Base-by-base conservation (phyloP, 2,113 vertebrate genomes). In the Phrynosoma platyrhinos region DNA sequence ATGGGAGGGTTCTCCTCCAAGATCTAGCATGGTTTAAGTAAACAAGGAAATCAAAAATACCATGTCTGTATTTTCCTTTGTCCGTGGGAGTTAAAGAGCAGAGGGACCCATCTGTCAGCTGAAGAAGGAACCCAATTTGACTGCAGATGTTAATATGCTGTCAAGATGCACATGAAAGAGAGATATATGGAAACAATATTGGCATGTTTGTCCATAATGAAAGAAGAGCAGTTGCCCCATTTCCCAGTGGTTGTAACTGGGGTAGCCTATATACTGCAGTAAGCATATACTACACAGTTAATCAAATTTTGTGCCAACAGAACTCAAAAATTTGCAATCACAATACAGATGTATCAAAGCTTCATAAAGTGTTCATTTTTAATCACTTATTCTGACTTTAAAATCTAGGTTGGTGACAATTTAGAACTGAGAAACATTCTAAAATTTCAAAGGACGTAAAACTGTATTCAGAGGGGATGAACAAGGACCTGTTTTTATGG, bases 271-370 rank as follows among this genome's bases (percentile, higher is more conserved):
- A 78, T 5, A 30, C 62, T 5, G 30, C 3, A 84, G 1, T 16
- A 64, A 32, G 9, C 83, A 84, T 7, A 3, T 40, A 77, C 25
- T 78, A 64, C 83, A 27, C 55, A 9, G 42, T 78, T 88, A 55
- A 13, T 64, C 64, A 9, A 90, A 92, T 92, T 93, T 90, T 96
- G 87, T 93, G 88, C 88, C 93, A 71, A 83, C 23, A 55, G 20
- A 94, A 95, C 89, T 91, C 85, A 87, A 72, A 90, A 91, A 83
- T 93, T 94, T 89, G 90, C 91, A 94, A 89, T 75, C 90, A 79
- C n/a, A 82, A 69, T 32, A 81, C 89, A 86, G 88, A 81, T 9
- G 91, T 4, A 12, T 78, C 58, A 62, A 18, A 62, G 58, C 13
- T 16, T 62, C 4, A 14, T 62, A 16, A 85, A 91, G 84, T 77